Percentiles rank a stretch among this genome's conserved stretches.
Evolutionary conservation across 2,113 vertebrate species (phyloP).

Genomic region (Campylomormyrus numenius): DNA sequence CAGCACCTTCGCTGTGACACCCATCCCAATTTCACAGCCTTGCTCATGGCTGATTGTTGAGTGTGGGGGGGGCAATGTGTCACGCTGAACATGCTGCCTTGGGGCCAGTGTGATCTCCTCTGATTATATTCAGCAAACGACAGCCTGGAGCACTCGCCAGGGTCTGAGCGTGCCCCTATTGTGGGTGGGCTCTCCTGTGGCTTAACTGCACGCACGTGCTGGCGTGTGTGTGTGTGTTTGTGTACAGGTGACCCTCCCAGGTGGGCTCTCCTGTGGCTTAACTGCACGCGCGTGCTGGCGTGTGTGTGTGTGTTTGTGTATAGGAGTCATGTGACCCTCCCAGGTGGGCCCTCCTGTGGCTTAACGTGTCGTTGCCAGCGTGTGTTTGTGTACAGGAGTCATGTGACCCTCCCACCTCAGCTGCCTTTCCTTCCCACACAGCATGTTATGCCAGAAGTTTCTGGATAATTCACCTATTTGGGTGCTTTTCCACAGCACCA

Average conservation of each 20-base stretch:
- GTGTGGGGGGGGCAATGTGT: not conserved
- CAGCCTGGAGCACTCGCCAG: not conserved
- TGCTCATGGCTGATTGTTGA: slow-evolving; percentile 41
- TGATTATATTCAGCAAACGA: not conserved
- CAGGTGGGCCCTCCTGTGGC: too few species aligned
- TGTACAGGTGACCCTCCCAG: not conserved
- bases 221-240: not conserved
- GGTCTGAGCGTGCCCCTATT: not conserved
- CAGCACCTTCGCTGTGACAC: slow-evolving; percentile 56
- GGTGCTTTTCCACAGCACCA: not conserved
- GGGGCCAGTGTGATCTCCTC: slow-evolving; percentile 47
- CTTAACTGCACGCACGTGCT: not conserved
- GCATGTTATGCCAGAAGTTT: not conserved
- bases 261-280: too few species aligned
- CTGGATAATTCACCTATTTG: not conserved
- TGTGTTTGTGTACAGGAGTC: not conserved
- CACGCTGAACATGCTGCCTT: not conserved
- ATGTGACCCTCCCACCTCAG: not conserved
- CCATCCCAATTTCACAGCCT: slow-evolving; percentile 56
- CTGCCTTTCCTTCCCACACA: not conserved
- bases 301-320: not conserved
- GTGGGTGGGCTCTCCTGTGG: not conserved
- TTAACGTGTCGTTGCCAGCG: not conserved
- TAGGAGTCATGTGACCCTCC: not conserved
- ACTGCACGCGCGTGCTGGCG: too few species aligned